Conservation (phyloP, 2,888 invertebrate genomes). For the Margaritifera margaritifera region DNA sequence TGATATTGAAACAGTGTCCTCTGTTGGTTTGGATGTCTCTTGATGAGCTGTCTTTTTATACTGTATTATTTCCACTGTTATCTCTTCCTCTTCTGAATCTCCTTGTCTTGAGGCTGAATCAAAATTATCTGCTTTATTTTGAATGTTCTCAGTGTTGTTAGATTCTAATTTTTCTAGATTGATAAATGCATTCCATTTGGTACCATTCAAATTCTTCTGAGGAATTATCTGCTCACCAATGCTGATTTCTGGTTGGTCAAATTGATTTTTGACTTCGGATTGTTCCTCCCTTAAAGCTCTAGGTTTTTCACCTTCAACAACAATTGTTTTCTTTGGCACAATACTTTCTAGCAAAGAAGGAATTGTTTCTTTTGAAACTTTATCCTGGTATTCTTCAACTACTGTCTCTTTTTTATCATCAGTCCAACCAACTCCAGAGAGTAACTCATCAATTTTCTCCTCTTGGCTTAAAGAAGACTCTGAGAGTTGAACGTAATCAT, state of each 20-base stretch:
- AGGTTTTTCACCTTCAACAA: conserved; percentile 2
- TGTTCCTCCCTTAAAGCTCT: conserved; percentile 3
- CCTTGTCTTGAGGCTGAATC: neutral
- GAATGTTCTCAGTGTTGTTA: neutral
- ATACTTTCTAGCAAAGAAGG: conserved; percentile 1
- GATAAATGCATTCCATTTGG: neutral
- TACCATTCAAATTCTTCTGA: too few species aligned
- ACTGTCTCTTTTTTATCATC: too few species aligned
- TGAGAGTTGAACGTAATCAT: too few species aligned
- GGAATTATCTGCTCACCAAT: neutral
- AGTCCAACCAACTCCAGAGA: too few species aligned
- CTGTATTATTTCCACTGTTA: conserved; percentile 2
- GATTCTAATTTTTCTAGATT: neutral
- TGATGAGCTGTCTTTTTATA: conserved; percentile 1
- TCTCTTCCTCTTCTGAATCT: conserved; percentile 2
- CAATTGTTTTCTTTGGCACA: conserved; percentile 3
- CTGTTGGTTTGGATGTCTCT: conserved; percentile 17
- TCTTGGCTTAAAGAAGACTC: too few species aligned
- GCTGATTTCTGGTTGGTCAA: conserved; percentile 3
- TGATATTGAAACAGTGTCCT: conserved; percentile 42
- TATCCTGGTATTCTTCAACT: neutral
- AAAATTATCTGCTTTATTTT: neutral
- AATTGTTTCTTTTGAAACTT: too few species aligned
- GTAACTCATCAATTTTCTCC: too few species aligned
- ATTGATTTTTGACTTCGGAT: conserved; percentile 2